Evolutionary conservation across 2,113 vertebrate genomes (phyloP).

Genomic region (Madoqua kirkii): DNA sequence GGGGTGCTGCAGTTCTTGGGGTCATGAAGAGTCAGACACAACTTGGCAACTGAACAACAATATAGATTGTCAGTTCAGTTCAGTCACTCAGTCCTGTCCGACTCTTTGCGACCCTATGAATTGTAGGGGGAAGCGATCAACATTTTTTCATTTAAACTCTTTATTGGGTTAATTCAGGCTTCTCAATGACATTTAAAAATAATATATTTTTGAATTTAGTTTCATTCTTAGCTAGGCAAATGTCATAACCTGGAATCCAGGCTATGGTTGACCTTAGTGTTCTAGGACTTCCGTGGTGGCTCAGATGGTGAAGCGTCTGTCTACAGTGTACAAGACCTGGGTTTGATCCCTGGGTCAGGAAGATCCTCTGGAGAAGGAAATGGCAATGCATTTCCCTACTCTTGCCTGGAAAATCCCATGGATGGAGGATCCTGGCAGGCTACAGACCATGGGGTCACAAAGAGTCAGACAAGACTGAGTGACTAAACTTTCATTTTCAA

Average conservation of each 20-base stretch:
- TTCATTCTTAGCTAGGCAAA: neutral
- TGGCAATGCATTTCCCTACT: neutral
- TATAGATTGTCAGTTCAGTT: neutral
- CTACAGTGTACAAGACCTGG: neutral
- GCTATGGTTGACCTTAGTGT: neutral
- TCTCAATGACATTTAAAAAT: neutral
- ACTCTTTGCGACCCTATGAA: no score
- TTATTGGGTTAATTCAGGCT: neutral
- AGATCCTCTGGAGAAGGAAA: neutral
- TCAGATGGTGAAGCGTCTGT: neutral
- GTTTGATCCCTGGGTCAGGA: neutral
- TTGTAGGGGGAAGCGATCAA: neutral
- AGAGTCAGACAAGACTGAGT: neutral
- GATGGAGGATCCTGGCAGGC: neutral
- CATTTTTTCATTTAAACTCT: neutral
- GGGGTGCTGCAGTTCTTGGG: neutral
- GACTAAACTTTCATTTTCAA: neutral
- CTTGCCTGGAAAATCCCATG: neutral
- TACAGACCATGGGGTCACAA: neutral
- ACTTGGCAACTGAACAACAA: neutral
- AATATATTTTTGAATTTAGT: neutral
- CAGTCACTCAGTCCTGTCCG: no score
- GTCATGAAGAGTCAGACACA: neutral
- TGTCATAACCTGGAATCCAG: neutral
- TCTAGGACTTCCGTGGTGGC: neutral